A percentile compares a stretch with the other conserved stretches of the same genome.
These are phyloP conservation scores for Chaunax sp. DNA, from an alignment of 2,797 vertebrate species.

Conservation along the genomic window DNA sequence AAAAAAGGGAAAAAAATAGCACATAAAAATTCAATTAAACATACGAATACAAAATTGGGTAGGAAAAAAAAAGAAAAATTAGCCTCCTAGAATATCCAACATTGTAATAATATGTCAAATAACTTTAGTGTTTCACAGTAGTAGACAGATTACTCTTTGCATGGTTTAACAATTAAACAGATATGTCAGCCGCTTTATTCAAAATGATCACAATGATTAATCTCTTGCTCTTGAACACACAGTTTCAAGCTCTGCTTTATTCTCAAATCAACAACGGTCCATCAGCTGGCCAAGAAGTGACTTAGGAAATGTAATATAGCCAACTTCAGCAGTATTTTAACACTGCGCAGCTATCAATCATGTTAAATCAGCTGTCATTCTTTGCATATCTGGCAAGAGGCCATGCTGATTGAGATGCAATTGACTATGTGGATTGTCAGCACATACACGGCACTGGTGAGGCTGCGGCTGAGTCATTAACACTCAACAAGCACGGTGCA, in stretches of 20 bases:
- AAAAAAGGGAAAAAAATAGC: no score
- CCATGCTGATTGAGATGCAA: slow-evolving; percentile 71
- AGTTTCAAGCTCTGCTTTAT: slow-evolving; percentile 9
- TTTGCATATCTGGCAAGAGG: slow-evolving; percentile 40
- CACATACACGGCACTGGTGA: slow-evolving; percentile 65
- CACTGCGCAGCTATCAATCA: slow-evolving; percentile 43
- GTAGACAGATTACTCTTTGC: no score
- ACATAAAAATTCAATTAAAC: no score
- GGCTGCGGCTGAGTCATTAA: slow-evolving; percentile 82
- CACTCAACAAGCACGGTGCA: slow-evolving; percentile 70
- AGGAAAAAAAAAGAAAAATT: no score
- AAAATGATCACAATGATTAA: slow-evolving; percentile 18
- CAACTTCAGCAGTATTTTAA: slow-evolving; percentile 44
- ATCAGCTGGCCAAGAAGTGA: slow-evolving; percentile 9
- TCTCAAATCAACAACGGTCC: slow-evolving; percentile 19
- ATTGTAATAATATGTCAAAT: no score
- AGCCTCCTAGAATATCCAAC: no score
- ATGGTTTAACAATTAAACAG: no score
- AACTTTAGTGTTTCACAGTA: no score
- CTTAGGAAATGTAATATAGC: slow-evolving; percentile 24
- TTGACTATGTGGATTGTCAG: slow-evolving; percentile 71
- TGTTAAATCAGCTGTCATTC: slow-evolving; percentile 45
- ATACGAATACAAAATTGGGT: no score
- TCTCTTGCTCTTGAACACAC: slow-evolving; percentile 3
- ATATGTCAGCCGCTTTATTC: not conserved